Percentiles rank a stretch among this genome's conserved stretches.
phyloP scores from a whole-genome alignment of 2,888 invertebrate species.

The Xanthorhoe designata region DNA sequence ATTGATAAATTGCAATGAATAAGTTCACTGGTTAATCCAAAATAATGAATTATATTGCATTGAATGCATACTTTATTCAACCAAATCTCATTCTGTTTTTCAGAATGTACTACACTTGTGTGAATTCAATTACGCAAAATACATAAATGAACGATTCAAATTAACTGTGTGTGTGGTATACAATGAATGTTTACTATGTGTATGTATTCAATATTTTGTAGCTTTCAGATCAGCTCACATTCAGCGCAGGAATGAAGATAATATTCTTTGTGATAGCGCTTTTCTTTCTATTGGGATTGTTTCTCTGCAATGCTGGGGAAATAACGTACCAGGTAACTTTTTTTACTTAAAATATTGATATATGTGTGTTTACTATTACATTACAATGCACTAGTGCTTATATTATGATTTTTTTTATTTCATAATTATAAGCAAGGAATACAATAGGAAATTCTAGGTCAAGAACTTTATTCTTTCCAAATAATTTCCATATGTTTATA shows the following conservation, averaged over 20 bases:
- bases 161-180: not conserved
- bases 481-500: no score
- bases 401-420: no score
- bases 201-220: conserved; percentile 39
- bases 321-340: conserved; percentile 72
- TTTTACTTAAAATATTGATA: not conserved
- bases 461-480: no score
- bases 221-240: conserved; percentile 68
- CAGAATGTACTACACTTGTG: not conserved
- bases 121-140: not conserved
- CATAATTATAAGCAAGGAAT: no score
- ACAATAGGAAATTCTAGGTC: no score
- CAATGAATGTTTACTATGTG: not conserved
- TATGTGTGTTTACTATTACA: no score
- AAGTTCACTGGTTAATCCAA: conserved; percentile 11
- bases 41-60: conserved; percentile 1
- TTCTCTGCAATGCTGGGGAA: conserved; percentile 78
- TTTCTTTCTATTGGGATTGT: conserved; percentile 71
- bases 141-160: not conserved
- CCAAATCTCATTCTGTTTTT: conserved; percentile 7
- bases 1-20: conserved; percentile 7
- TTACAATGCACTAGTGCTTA: no score
- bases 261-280: conserved; percentile 68
- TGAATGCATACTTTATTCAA: not conserved
- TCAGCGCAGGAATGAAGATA: conserved; percentile 66